These are phyloP conservation scores for Amaurobius ferox DNA, from an alignment of 2,888 invertebrate genomes.

Conservation along the genomic window DNA sequence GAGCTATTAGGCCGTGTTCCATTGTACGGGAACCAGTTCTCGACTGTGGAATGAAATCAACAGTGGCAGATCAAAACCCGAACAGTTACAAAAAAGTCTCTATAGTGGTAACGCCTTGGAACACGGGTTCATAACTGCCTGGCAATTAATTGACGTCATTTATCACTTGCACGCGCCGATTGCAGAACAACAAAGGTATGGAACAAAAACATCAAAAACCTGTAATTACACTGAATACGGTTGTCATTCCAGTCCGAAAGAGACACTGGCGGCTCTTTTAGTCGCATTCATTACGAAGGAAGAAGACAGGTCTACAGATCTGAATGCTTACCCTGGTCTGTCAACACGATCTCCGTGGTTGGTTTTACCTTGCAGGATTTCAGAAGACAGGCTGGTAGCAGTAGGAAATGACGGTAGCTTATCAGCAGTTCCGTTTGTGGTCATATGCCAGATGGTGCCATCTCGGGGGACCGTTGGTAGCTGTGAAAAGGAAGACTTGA, in stretches of 20 bases:
- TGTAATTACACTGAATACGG: not conserved
- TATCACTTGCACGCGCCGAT: constrained; percentile 2
- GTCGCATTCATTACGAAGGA: not conserved
- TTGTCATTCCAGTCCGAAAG: not conserved
- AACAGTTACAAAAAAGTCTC: not conserved
- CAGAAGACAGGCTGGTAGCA: not conserved
- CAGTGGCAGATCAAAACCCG: not conserved
- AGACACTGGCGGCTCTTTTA: not conserved
- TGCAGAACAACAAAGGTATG: not conserved
- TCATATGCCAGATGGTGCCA: constrained; percentile 3
- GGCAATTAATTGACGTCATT: constrained; percentile 1
- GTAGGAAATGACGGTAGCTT: not conserved
- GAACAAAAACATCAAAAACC: not conserved
- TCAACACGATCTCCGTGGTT: not conserved
- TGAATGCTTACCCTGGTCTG: constrained; percentile 2
- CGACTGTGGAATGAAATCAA: not conserved
- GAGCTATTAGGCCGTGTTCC: not conserved
- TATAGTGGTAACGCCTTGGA: not conserved
- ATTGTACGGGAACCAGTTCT: not conserved
- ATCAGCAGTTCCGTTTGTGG: not conserved
- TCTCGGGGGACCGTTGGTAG: not conserved
- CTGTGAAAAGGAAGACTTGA: too few relatives aligned
- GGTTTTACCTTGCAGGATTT: not conserved
- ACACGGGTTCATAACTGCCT: not conserved
- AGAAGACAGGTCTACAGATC: not conserved